Percentiles rank a stretch among this genome's conserved stretches.
Evolutionary conservation across 2,888 invertebrate species (phyloP).

Genomic region (Dioctria linearis): DNA sequence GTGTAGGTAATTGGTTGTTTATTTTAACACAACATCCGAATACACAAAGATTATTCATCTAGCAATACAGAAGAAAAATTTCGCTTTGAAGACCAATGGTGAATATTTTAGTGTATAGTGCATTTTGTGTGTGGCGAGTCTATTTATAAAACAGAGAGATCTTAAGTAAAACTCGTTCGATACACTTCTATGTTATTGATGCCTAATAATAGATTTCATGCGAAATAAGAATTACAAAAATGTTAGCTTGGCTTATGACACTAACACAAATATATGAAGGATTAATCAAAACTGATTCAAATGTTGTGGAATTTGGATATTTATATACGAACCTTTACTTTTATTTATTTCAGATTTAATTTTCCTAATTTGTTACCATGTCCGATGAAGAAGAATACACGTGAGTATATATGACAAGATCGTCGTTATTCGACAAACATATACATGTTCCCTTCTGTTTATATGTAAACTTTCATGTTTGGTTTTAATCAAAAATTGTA

Average conservation of each 20-base stretch:
- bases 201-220: conserved; percentile 39
- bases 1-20: conserved; percentile 31
- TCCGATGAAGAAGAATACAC: conserved; percentile 97
- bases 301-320: background rate
- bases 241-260: conserved; percentile 3
- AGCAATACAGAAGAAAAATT: background rate
- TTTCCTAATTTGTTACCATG: conserved; percentile 81
- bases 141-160: conserved; percentile 44
- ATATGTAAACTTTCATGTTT: conserved; percentile 10
- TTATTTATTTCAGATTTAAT: conserved; percentile 74
- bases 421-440: background rate
- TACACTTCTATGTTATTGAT: background rate
- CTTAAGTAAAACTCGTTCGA: conserved; percentile 19
- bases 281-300: no score
- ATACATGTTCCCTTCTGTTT: conserved; percentile 37
- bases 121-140: conserved; percentile 27
- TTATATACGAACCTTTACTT: conserved; percentile 42
- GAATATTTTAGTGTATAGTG: background rate
- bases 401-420: conserved; percentile 77
- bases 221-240: background rate
- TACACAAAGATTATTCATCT: conserved; percentile 34
- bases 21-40: conserved; percentile 39
- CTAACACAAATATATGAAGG: no score
- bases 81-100: conserved; percentile 2
- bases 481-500: conserved; percentile 16